A percentile compares a stretch with the other conserved stretches of the same genome.
Conservation (phyloP, 2,113 vertebrate species). For the Ictalurus punctatus region DNA sequence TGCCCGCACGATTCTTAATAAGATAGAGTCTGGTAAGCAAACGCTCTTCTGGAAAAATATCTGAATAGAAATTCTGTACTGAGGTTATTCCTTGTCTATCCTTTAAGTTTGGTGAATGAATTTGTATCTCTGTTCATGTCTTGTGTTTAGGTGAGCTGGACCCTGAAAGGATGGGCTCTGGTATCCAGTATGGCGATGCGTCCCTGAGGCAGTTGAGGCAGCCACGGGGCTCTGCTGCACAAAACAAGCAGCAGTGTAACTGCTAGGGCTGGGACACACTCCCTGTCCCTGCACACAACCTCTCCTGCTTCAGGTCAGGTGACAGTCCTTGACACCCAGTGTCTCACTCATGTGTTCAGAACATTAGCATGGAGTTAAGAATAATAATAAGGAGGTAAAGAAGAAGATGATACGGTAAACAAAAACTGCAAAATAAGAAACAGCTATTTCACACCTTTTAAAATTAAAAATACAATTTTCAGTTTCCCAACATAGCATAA, state of each 20-base stretch:
- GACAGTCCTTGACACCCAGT: conserved; percentile 1
- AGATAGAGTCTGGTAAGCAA: conserved; percentile 86
- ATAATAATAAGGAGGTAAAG: not conserved
- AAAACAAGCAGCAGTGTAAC: conserved; percentile 83
- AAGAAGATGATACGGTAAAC: not conserved
- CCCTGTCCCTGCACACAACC: conserved; percentile 51
- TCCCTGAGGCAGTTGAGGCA: conserved; percentile 86
- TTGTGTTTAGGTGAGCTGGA: conserved; percentile 82
- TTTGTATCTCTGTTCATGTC: not conserved
- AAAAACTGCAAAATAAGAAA: not conserved
- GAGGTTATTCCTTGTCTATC: not conserved
- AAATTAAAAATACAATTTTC: not conserved
- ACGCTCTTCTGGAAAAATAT: not conserved
- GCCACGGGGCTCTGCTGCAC: conserved; percentile 77
- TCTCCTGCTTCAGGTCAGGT: conserved; percentile 57
- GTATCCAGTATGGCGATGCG: conserved; percentile 89
- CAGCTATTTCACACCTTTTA: not conserved
- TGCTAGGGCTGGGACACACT: conserved; percentile 74
- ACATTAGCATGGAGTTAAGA: not conserved
- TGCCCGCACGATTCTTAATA: conserved; percentile 87
- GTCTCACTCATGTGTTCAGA: not conserved
- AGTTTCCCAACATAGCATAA: not conserved
- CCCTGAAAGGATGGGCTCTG: conserved; percentile 92
- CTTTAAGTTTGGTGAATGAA: not conserved
- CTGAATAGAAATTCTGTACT: not conserved